Base-by-base conservation (phyloP, 2,113 vertebrate genomes). In the Sylvietta virens region DNA sequence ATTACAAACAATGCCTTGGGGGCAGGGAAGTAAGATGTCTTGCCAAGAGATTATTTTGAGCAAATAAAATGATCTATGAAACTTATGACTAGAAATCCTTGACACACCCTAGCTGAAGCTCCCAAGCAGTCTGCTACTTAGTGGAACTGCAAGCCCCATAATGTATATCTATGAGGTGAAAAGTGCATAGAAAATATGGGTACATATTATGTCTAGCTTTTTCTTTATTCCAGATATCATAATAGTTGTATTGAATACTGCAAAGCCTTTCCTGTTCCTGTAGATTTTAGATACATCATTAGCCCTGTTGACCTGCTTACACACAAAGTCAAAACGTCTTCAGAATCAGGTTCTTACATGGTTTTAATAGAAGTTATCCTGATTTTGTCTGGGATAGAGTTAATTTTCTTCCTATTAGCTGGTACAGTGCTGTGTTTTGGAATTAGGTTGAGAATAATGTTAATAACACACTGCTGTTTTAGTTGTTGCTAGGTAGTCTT, bases 21-120 rank as follows among this genome's bases (percentile, higher is more conserved):
- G 90, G 83, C 72, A 92, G 71, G 81, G 92, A 90, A 94, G 42
- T 86, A 74, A 82, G 57, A 88, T 81, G 84, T 79, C 61, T 94
- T 97, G 92, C 95, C 95, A 93, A 93, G 92, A 91, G 86, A 92
- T 96, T 96, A 96, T 95, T 95, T 88, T 95, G 76, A 95, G 85
- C 89, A 84, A 94, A 93, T 92, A 87, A 90, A 96, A 67, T 87
- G 30, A 71, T 86, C 82, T 93, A 51, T 95, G 72, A 93, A 95
- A 69, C 91, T 93, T 92, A 85, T 94, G 93, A 78, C 85, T 88
- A 77, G 77, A 88, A 94, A 47, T 74, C 79, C 45, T 92, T 90
- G 87, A 93, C 93, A 84, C 44, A 0, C 86, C 88, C 69, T 28
- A 50, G 74, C 17, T 90, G 82, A 95, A 95, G 78, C 60, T 90